Evolutionary conservation across 2,113 vertebrate genomes (phyloP), one percentile per base, ranked within the genome.

Genomic region (Riparia riparia): DNA sequence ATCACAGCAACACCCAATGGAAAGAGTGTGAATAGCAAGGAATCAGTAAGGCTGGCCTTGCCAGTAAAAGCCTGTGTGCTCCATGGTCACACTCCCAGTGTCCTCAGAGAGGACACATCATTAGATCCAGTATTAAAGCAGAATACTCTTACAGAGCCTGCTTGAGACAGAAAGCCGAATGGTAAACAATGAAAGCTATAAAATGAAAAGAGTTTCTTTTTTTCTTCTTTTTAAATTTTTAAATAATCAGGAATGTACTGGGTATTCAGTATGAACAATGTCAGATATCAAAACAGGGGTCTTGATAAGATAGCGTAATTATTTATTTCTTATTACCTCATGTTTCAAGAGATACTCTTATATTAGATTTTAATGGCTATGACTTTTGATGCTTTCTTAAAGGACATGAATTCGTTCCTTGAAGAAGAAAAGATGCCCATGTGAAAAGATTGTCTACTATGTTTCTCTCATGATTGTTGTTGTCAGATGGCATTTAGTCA

Each of bases 1-100:
- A 97, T 95, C 86, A 96, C 93, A 97, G 97, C 97, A 98, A 88
- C 97, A 98, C 96, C 97, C 96, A 88, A 97, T 98, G 97, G 97
- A 97, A 96, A 80, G 78, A 92, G 19, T 53, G 90, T 97, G 96
- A 97, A 98, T 97, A 97, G 95, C 98, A 98, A 92, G 87, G 71
- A 88, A 49, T 77, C 26, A 14, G 29, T 91, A 80, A 49, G 58
- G 22, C 29, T 65, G 76, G 14, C 53, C 94, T 85, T 29, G 1
- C 76, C 31, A 4, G 45, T 89, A 42, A 15, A 83, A 70, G 15
- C 25, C 28, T 57, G 4, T 1, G 0, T 39, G 7, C 60, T 69
- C 49, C 49, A 11, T 41, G 64, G 87, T 78, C 31, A 9, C 17
- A 0, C 64, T 93, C 47, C 50, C 3, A 7, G 31, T 76, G 74